Conservation (phyloP, 2,797 vertebrate genomes). For the Carcharodon carcharias region DNA sequence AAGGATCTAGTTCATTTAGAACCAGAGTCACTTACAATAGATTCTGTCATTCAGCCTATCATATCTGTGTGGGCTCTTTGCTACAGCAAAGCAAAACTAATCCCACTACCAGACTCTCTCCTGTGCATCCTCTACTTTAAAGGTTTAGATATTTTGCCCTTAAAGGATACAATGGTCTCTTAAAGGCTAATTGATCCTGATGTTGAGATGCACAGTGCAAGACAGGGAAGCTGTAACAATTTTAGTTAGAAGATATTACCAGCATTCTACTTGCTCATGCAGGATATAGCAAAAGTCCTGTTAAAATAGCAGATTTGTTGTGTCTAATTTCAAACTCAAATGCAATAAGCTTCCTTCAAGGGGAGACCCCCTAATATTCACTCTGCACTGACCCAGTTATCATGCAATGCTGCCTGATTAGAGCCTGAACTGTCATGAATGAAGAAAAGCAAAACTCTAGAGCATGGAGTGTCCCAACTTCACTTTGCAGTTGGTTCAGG, state of each 20-base stretch:
- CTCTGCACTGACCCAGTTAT: neutral
- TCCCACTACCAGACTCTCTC: neutral
- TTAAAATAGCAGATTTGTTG: neutral
- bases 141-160: neutral
- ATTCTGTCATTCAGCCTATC: no score
- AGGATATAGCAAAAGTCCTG: neutral
- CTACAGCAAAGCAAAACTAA: neutral
- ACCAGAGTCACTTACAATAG: no score
- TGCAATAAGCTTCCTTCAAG: neutral
- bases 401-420: neutral
- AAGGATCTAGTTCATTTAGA: neutral
- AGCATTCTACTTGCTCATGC: neutral
- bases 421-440: neutral
- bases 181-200: neutral
- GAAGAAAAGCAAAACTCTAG: neutral
- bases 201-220: neutral
- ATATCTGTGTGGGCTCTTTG: neutral
- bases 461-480: neutral
- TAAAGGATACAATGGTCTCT: neutral
- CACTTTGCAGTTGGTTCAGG: neutral
- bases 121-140: neutral
- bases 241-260: no score
- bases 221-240: neutral
- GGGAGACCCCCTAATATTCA: neutral
- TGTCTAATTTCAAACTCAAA: no score